Evolutionary conservation across 2,888 invertebrate genomes (phyloP).

Genomic region (Dolichomitus sp.): DNA sequence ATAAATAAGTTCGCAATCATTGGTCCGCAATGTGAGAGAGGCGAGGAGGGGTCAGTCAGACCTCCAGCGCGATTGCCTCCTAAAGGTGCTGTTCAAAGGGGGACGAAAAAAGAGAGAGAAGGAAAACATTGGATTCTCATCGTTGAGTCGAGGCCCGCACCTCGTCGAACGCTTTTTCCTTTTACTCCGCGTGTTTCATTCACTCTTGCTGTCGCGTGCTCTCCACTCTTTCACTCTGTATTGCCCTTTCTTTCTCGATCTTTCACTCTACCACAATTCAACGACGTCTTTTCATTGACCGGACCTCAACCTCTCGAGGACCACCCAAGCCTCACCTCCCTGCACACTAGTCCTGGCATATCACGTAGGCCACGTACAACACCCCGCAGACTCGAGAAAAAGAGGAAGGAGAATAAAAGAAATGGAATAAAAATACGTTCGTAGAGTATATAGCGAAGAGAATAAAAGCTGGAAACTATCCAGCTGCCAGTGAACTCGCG

Average conservation of each 20-base stretch:
- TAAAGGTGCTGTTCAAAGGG: conserved; percentile 73
- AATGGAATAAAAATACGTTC: conserved; percentile 51
- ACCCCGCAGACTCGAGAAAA: conserved; percentile 17
- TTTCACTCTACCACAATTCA: conserved; percentile 41
- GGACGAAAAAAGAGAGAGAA: conserved; percentile 17
- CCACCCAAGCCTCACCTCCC: conserved; percentile 12
- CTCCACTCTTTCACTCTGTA: conserved; percentile 19
- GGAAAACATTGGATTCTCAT: conserved; percentile 53
- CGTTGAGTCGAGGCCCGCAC: conserved; percentile 51
- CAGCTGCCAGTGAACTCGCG: conserved; percentile 47
- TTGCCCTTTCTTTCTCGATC: conserved; percentile 36
- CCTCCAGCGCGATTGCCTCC: conserved; percentile 73
- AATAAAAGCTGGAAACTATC: conserved; percentile 52
- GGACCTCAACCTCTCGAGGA: conserved; percentile 7
- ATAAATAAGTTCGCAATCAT: conserved; percentile 80
- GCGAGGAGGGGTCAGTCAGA: neutral
- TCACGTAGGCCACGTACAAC: conserved; percentile 43
- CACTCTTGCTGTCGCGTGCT: conserved; percentile 35
- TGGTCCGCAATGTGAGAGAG: conserved; percentile 71
- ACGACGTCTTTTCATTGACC: conserved; percentile 65
- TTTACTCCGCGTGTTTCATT: conserved; percentile 50
- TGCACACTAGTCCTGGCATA: conserved; percentile 42
- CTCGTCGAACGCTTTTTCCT: conserved; percentile 46
- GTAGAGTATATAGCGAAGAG: conserved; percentile 42
- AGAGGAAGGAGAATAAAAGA: conserved; percentile 30